phyloP scores from a whole-genome alignment of 1,140 invertebrate species.

The Macrocentrus cingulum region DNA sequence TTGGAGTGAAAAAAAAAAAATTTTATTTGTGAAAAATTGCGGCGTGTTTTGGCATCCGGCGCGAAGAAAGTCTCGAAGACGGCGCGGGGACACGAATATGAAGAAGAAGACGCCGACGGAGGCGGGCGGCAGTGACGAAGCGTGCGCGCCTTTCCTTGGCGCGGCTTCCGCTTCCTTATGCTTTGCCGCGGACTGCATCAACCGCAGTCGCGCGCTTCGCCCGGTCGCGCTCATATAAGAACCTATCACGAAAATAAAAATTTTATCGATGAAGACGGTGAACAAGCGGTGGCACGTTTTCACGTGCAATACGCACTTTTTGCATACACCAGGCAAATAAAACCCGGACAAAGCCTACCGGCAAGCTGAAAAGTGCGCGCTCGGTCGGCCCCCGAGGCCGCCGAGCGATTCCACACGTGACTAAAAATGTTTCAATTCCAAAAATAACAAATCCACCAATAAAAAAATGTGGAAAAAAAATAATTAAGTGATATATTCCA shows the following conservation, averaged over 20 bases:
- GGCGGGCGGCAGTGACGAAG: slow-evolving; percentile 51
- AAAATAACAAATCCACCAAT: neutral
- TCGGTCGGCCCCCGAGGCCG: slow-evolving; percentile 36
- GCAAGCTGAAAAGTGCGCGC: slow-evolving; percentile 8
- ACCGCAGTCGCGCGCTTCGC: slow-evolving; percentile 57
- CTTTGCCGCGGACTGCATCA: slow-evolving; percentile 57
- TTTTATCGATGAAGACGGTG: no score
- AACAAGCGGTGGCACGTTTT: no score
- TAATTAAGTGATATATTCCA: slow-evolving; percentile 11
- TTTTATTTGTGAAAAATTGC: no score
- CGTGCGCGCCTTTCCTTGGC: slow-evolving; percentile 58
- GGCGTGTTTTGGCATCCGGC: no score
- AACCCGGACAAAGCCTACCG: neutral
- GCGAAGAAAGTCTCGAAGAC: no score
- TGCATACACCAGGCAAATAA: neutral
- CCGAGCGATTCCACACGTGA: slow-evolving; percentile 43
- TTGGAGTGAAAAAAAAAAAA: no score
- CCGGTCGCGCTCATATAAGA: slow-evolving; percentile 56
- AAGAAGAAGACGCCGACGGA: slow-evolving; percentile 41
- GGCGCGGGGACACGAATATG: slow-evolving; percentile 38
- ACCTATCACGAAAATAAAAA: slow-evolving; percentile 29
- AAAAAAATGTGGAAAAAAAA: neutral
- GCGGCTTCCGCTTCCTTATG: slow-evolving; percentile 60
- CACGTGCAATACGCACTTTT: neutral
- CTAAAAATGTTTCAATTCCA: neutral